Base-by-base conservation (phyloP, 2,113 vertebrate species). In the Tragulus kanchil region DNA sequence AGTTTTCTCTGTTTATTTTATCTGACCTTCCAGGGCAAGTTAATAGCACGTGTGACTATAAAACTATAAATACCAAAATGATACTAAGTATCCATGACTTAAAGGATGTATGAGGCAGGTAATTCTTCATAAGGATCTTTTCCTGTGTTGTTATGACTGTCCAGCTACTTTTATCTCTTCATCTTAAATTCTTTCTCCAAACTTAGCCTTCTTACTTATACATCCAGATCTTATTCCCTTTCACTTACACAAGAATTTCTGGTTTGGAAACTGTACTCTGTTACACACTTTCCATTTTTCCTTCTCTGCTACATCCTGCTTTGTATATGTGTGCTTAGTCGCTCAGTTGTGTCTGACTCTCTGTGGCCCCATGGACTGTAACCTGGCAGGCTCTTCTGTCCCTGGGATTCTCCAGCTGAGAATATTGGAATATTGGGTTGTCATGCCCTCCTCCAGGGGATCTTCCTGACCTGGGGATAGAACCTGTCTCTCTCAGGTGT, bases 311-410 rank as follows among this genome's bases (percentile, higher is more conserved):
- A 25, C 9, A 6, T 31, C 28, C 8, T 78, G 3, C 28, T 85
- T 59, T 86, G 69, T 71, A 36, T 36, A 36, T 36, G 69, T 14
- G 42, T 45, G 69, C 3, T 73, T 11, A 73, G 1, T 6, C 25
- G 21, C 6, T 71, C 67, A 23, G 5, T 73, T 1, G 0, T 25
- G 21, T 45, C 42, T 3, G 5, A 45, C 36, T 73, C 69, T 25
- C 6, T 73, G 11, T 0, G 0, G 45, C 69, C 11, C 21, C 69
- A 45, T 23, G 69, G 42, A 25, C 42, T 23, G 0, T 45, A 73
- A 5, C 5, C 69, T 21, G 45, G 36, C 21, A 19, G 69, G 69
- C 42, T 73, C 36, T 21, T 73, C 36, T 45, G 36, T 73, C 69
- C 36, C 12, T 45, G 21, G 36, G 69, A 73, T 73, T 73, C 45